These are phyloP conservation scores for Riparia riparia DNA, from an alignment of 2,113 vertebrate genomes.

Conservation along the genomic window DNA sequence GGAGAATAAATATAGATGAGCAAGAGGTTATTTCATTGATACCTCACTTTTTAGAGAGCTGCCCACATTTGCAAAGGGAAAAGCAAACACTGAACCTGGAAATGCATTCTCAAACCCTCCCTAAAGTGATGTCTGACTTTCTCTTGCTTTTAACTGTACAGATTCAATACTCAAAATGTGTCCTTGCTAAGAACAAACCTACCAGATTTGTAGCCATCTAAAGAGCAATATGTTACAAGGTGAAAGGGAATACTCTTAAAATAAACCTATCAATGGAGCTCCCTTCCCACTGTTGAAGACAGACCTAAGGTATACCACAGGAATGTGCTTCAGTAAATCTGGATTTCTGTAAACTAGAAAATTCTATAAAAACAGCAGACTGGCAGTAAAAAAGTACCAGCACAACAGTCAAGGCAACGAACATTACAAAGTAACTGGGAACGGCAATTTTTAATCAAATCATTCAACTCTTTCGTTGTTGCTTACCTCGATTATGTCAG, in stretches of 20 bases:
- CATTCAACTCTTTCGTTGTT: not conserved
- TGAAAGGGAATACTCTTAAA: not conserved
- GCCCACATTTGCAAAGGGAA: not conserved
- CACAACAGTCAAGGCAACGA: not conserved
- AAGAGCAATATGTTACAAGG: not conserved
- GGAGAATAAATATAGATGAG: not conserved
- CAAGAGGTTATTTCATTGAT: slow-evolving; percentile 47
- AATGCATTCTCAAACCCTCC: not conserved
- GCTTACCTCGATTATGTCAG: not conserved
- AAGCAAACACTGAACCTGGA: not conserved
- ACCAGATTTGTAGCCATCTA: not conserved
- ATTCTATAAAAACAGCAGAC: not conserved
- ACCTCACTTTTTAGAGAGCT: not conserved
- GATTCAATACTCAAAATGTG: not conserved
- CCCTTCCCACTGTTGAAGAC: not conserved
- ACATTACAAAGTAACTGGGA: not conserved
- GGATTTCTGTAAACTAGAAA: not conserved
- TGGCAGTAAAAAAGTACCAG: not conserved
- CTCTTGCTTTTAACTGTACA: not conserved
- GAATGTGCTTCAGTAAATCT: not conserved
- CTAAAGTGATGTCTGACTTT: not conserved
- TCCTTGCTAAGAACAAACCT: not conserved
- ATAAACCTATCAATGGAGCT: not conserved
- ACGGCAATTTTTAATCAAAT: not conserved
- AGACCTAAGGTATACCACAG: not conserved